phyloP scores from a whole-genome alignment of 92 coral and sea anemone species.

The Anthopleura xanthogrammica region DNA sequence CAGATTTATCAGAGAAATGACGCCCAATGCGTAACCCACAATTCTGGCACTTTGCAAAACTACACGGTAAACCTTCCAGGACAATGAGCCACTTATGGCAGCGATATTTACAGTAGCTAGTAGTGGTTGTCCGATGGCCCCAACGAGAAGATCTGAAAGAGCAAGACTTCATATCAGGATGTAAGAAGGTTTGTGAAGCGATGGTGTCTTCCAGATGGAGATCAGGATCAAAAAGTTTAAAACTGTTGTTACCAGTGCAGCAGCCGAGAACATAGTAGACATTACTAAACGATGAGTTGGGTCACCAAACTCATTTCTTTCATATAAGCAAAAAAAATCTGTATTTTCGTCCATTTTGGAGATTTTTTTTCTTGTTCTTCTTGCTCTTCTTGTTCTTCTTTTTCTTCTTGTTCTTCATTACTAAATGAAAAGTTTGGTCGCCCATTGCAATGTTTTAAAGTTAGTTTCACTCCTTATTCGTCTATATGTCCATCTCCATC shows the following conservation, averaged over 20 bases:
- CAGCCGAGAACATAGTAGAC: too few relatives aligned
- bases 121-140: constrained; percentile 2
- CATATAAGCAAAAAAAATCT: too few relatives aligned
- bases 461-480: too few relatives aligned
- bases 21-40: neutral
- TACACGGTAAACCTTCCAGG: neutral
- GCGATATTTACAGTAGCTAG: neutral
- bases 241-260: neutral
- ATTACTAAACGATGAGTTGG: too few relatives aligned
- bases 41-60: neutral
- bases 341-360: too few relatives aligned
- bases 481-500: too few relatives aligned
- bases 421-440: too few relatives aligned
- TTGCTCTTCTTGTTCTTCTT: too few relatives aligned
- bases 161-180: constrained; percentile 2
- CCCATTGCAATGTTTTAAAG: too few relatives aligned
- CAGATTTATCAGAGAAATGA: neutral
- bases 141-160: constrained; percentile 7
- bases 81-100: neutral
- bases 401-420: too few relatives aligned
- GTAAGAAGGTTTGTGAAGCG: neutral
- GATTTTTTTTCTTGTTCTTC: too few relatives aligned
- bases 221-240: neutral
- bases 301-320: too few relatives aligned
- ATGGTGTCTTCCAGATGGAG: neutral